These are phyloP conservation scores for Gobius niger DNA, from an alignment of 2,113 vertebrate species.

Conservation along the genomic window DNA sequence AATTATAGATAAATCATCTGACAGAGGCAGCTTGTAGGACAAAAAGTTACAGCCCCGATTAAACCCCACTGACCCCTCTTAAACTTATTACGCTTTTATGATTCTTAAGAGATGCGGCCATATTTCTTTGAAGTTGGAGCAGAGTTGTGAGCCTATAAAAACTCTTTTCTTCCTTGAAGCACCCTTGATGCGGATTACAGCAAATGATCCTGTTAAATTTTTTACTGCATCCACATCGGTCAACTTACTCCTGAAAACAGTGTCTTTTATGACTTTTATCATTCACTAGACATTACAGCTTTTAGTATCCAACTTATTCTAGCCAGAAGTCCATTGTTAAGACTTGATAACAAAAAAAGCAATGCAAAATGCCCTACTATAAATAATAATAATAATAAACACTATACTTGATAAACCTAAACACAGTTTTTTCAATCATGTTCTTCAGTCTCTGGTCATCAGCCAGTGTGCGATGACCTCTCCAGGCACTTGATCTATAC, in stretches of 20 bases:
- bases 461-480: neutral
- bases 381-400: too few species aligned
- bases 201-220: constrained; percentile 49
- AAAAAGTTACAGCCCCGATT: constrained; percentile 25
- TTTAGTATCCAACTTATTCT: neutral
- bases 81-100: constrained; percentile 43
- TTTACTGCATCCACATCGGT: neutral
- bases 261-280: neutral
- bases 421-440: neutral
- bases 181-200: constrained; percentile 49
- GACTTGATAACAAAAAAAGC: too few species aligned
- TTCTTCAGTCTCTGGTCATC: neutral
- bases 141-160: constrained; percentile 34
- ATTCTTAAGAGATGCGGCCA: constrained; percentile 39
- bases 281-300: neutral
- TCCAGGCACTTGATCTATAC: neutral
- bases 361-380: too few species aligned
- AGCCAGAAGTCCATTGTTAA: neutral
- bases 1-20: constrained; percentile 2
- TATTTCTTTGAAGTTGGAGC: constrained; percentile 48
- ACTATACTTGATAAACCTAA: too few species aligned
- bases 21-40: constrained; percentile 3
- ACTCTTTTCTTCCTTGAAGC: constrained; percentile 25
- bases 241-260: neutral
- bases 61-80: constrained; percentile 35